These are phyloP conservation scores for Archips xylosteana DNA, from an alignment of 2,888 invertebrate species.

Conservation along the genomic window DNA sequence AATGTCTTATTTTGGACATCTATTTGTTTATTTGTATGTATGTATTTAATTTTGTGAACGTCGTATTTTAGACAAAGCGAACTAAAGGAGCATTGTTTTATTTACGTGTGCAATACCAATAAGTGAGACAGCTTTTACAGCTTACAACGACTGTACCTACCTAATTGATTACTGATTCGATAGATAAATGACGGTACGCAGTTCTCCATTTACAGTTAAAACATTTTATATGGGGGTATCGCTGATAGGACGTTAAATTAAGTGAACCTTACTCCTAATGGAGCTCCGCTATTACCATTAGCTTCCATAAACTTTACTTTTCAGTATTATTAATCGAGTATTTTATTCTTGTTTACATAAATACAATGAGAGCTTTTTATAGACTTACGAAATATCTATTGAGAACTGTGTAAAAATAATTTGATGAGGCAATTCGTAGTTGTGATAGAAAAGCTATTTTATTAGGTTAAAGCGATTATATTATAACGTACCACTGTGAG, in stretches of 20 bases:
- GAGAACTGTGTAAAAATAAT: no score
- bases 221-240: conserved; percentile 46
- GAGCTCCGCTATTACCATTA: conserved; percentile 43
- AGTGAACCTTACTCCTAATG: conserved; percentile 43
- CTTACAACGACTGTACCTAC: conserved; percentile 46
- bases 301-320: conserved; percentile 28
- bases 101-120: conserved; percentile 24
- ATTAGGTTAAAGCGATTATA: no score
- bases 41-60: no score
- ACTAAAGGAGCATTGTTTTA: no score
- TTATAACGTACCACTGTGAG: no score
- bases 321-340: conserved; percentile 15
- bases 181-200: conserved; percentile 46
- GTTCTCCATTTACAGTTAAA: conserved; percentile 47
- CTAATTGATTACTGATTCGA: conserved; percentile 49
- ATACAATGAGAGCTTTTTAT: neutral
- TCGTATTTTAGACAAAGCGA: no score
- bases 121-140: conserved; percentile 42
- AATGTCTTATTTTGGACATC: no score
- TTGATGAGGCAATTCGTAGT: no score
- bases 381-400: no score
- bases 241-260: conserved; percentile 47
- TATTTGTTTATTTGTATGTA: no score
- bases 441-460: no score
- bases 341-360: conserved; percentile 2